Conservation (phyloP, 2,113 vertebrate species). For the Gnathonemus longibarbis region DNA sequence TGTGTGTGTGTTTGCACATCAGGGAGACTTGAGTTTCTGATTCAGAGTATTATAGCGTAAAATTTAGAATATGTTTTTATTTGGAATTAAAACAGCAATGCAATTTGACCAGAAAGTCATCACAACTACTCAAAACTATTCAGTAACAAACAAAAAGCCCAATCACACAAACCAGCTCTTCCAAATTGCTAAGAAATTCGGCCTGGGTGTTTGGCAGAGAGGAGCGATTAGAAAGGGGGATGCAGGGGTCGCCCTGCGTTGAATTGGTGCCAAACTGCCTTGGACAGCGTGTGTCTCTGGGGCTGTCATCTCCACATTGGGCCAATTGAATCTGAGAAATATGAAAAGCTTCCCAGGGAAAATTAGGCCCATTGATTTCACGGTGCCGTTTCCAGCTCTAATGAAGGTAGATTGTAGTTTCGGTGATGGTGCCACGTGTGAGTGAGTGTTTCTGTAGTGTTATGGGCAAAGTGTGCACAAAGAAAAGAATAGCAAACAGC, state of each 20-base stretch:
- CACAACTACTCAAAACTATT: not conserved
- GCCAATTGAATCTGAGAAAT: not conserved
- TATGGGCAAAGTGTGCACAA: not conserved
- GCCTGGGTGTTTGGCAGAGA: not conserved
- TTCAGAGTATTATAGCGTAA: conserved; percentile 54
- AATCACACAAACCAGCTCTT: not conserved
- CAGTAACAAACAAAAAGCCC: not conserved
- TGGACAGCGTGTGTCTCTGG: not conserved
- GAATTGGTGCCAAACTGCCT: not conserved
- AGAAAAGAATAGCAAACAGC: not conserved
- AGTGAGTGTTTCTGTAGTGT: not conserved
- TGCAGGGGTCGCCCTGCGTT: not conserved
- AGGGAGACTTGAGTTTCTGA: conserved; percentile 13
- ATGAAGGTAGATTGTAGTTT: conserved; percentile 4
- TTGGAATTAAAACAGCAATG: conserved; percentile 66
- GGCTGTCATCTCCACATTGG: not conserved
- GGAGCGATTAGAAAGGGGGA: not conserved
- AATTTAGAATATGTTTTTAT: conserved; percentile 54
- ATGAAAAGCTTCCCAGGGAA: not conserved
- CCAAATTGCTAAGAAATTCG: not conserved
- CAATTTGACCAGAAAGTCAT: conserved; percentile 48
- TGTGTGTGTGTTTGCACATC: not conserved
- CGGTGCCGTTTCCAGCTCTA: not conserved
- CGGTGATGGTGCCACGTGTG: not conserved
- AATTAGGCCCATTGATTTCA: conserved; percentile 1